Evolutionary conservation across 2,113 vertebrate species (phyloP).

Genomic region (Oreochromis tanganicae): DNA sequence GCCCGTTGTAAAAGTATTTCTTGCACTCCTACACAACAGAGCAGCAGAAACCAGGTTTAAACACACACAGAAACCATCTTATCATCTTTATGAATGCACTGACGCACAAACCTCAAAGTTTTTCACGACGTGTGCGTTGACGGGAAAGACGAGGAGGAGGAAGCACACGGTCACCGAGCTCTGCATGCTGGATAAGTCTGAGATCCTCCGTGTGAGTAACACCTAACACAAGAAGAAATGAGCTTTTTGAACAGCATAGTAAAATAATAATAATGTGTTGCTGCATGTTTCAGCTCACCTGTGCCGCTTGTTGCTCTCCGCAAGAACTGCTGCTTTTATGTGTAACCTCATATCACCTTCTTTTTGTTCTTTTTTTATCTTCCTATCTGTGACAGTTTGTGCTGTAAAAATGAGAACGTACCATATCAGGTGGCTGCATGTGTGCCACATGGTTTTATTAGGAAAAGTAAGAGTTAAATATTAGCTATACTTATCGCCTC

Average conservation of each 20-base stretch:
- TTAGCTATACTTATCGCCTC: too few relatives aligned
- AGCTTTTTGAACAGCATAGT: neutral
- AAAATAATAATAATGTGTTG: too few relatives aligned
- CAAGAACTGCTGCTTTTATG: too few relatives aligned
- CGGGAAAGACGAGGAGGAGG: neutral
- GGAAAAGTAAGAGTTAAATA: too few relatives aligned
- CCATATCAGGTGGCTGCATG: too few relatives aligned
- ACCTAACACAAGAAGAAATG: neutral
- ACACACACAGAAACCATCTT: neutral
- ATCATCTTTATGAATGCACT: neutral
- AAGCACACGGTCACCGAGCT: neutral
- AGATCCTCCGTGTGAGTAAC: neutral
- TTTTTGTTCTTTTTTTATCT: too few relatives aligned
- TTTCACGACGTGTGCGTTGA: accelerated
- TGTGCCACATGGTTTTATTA: too few relatives aligned
- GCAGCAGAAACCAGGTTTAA: neutral
- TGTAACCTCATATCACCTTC: too few relatives aligned
- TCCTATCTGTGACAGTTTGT: too few relatives aligned
- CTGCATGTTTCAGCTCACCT: too few relatives aligned
- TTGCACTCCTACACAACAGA: accelerated
- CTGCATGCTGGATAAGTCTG: neutral
- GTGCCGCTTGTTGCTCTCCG: too few relatives aligned
- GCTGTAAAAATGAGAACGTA: too few relatives aligned
- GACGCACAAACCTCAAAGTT: neutral
- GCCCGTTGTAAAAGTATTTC: accelerated